Evolutionary conservation across 37 sponge, comb jelly and placozoan species (phyloP), one percentile per base, ranked within the genome.

Genomic region (Lycopodina hypogea): DNA sequence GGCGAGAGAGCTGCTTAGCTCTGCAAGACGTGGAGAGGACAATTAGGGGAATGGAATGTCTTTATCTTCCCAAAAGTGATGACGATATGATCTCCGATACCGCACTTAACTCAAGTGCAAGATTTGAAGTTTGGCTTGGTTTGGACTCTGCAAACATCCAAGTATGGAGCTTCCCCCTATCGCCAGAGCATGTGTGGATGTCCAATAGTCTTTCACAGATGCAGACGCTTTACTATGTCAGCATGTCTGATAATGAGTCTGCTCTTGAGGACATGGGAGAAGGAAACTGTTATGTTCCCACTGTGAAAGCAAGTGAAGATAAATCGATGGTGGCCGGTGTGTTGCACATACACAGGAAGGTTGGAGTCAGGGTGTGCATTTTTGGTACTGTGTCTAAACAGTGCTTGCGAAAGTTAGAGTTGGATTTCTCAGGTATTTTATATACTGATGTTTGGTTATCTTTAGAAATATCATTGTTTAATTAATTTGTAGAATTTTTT

Each of bases 81-180:
- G 75, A 33, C 0, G 15, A 36, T 30, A 52, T 35, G 45, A 26
- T 7, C 11, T 26, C 81, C 26, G 71, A 71, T 30, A 21, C 67
- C 21, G 33, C 78, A 62, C 67, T n/a, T 4, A 63, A 41, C 70
- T 63, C 81, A 21, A 30, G 77, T 38, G 55, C 69, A 11, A 38
- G 3, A 26, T 21, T 87, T 33, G 83, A 81, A 57, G 33, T 87
- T 33, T 87, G 88, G 88, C 81, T 82, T 51, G 83, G 88, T 15
- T 24, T 57, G n/a, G 53, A 53, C 7, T 37, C 40, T 11, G 21
- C 37, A 22, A 17, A 35, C 26, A 38, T 87, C 9, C 82, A 75
- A 40, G 77, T 81, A 29, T 81, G 77, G 88, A 57, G 39, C 21
- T 29, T 82, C 15, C 45, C 58, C 3, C 14, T 63, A 42, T 50